Conservation (phyloP, 2,113 vertebrate species). For the Ovis canadensis region DNA sequence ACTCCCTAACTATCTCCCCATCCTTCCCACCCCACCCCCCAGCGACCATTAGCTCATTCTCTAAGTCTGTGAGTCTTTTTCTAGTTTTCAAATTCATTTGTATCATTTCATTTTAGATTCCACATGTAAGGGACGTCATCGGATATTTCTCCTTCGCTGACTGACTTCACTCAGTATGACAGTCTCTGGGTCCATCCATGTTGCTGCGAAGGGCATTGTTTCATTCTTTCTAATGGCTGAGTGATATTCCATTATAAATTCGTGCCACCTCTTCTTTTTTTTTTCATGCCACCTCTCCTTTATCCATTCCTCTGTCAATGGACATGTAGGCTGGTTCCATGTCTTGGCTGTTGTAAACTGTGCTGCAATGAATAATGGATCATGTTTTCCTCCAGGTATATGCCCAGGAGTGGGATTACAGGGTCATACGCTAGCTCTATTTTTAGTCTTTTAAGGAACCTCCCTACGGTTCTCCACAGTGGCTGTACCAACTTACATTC, state of each 20-base stretch:
- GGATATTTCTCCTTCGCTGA: background rate
- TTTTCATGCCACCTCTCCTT: background rate
- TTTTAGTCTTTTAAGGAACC: background rate
- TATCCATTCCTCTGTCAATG: background rate
- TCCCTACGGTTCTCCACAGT: background rate
- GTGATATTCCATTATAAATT: background rate
- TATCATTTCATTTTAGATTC: background rate
- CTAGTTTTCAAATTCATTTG: background rate
- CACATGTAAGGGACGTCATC: background rate
- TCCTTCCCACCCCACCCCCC: background rate
- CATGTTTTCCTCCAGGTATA: background rate
- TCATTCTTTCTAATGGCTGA: background rate
- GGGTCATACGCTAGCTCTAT: background rate
- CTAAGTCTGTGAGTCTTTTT: background rate
- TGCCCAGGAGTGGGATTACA: background rate
- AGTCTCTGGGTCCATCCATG: background rate
- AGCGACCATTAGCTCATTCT: background rate
- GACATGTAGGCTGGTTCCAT: background rate
- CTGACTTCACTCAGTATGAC: background rate
- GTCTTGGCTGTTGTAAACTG: background rate
- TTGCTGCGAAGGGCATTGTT: background rate
- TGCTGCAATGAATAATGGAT: background rate
- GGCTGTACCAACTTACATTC: background rate
- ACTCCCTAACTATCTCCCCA: background rate
- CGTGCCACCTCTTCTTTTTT: background rate